Evolutionary conservation across 2,888 invertebrate genomes (phyloP), one percentile per base, ranked within the genome.

Genomic region (Aelia acuminata): DNA sequence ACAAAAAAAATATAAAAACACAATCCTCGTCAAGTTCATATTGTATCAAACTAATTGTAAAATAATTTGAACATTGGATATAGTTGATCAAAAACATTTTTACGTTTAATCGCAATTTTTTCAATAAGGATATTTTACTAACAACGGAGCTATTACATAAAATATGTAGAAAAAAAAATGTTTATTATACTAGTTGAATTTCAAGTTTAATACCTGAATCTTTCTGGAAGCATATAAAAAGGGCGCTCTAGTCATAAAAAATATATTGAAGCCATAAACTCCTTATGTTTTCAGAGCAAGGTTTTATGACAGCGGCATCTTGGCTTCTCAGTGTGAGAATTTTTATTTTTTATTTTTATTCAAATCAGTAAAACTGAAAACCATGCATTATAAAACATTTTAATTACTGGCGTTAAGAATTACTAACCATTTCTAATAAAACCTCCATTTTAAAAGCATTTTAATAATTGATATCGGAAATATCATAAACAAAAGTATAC

Each of bases 201-300:
- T 3, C 26, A 57, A 3, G 4, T 57, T 15, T 26, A 13, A n/a
- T 57, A 57, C 26, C 3, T 26, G 57, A 57, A 70, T 31, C 35
- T 70, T 70, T 70, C 63, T 70, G 7, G 1, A 35, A 18, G 4
- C 31, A 70, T 31, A 57, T 26, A 57, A 57, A 26, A 10, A 70
- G 31, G 3, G 35, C 7, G 3, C 35, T 70, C 57, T 26, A 57
- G 63, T 20, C 63, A 70, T 70, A 70, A 70, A 63, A 70, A 70
- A 70, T 70, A 70, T 70, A 70, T 70, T 35, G 63, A 70, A 70
- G 63, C 18, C 7, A 70, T 70, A 70, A 70, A 70, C 35, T 26
- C 31, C 31, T 70, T 7, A 18, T 70, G 63, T 70, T 70, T 70
- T 18, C 63, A 70, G 63, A 70, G 63, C 63, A 70, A 70, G 31